phyloP scores from a whole-genome alignment of 1,140 invertebrate species.

The Dinoponera quadriceps region DNA sequence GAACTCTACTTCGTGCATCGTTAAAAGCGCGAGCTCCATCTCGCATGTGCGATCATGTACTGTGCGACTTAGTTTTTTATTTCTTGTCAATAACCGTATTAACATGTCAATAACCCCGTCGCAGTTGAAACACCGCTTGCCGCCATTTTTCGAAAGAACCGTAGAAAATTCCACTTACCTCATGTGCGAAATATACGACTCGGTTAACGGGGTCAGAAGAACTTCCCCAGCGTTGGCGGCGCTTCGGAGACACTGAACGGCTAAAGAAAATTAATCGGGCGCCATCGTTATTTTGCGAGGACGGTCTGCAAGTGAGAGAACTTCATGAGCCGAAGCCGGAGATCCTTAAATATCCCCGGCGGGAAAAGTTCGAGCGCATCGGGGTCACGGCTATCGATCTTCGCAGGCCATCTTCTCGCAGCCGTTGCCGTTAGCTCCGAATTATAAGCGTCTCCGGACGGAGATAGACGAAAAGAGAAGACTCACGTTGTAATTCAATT shows the following conservation, averaged over 20 bases:
- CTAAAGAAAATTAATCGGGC: constrained; percentile 56
- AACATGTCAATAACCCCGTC: too few relatives aligned
- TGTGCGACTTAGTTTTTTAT: too few relatives aligned
- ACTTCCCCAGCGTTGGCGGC: constrained; percentile 5
- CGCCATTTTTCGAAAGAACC: not conserved
- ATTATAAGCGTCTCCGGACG: constrained; percentile 47
- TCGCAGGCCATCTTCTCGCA: constrained; percentile 52
- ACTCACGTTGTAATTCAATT: constrained; percentile 3
- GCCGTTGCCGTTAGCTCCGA: constrained; percentile 59
- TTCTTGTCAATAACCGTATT: too few relatives aligned
- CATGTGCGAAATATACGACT: constrained; percentile 17
- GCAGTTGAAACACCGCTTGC: not conserved
- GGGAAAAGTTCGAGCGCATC: constrained; percentile 69
- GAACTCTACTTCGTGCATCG: too few relatives aligned
- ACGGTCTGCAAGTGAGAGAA: constrained; percentile 39
- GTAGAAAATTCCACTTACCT: constrained; percentile 29
- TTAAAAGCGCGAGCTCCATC: too few relatives aligned
- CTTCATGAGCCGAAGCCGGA: constrained; percentile 31
- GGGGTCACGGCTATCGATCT: constrained; percentile 69
- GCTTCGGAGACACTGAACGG: constrained; percentile 37
- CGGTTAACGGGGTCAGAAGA: constrained; percentile 18
- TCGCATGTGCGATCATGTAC: too few relatives aligned
- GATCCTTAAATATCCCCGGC: constrained; percentile 68
- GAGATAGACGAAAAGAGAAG: constrained; percentile 9
- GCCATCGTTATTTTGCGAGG: constrained; percentile 50